These are phyloP conservation scores for Lacerta viridis DNA, from an alignment of 2,797 vertebrate species.

Conservation along the genomic window DNA sequence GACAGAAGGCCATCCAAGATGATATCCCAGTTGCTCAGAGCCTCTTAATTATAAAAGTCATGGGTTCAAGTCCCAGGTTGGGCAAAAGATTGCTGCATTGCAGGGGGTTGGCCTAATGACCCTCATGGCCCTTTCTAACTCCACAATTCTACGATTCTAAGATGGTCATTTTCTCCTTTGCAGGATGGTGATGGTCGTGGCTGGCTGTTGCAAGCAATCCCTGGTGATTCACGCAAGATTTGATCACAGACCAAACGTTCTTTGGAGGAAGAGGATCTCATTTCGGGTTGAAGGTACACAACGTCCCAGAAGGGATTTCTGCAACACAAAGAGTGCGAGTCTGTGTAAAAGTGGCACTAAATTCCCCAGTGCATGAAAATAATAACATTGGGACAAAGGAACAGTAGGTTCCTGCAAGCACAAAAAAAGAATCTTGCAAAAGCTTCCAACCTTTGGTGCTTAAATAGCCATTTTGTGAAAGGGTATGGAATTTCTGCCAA, in stretches of 20 bases:
- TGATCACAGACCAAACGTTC: not conserved
- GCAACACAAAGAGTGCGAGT: not conserved
- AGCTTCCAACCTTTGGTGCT: not conserved
- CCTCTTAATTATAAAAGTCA: too few relatives aligned
- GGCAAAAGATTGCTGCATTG: too few relatives aligned
- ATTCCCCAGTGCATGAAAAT: not conserved
- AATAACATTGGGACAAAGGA: not conserved
- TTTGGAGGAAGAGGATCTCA: too few relatives aligned
- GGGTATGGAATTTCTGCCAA: not conserved
- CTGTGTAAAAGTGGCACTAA: too few relatives aligned
- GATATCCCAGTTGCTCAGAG: too few relatives aligned
- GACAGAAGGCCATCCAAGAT: too few relatives aligned
- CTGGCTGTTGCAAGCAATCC: not conserved
- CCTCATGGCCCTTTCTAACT: too few relatives aligned
- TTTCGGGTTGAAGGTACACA: not conserved
- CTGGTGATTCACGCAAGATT: not conserved
- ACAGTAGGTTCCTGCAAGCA: not conserved
- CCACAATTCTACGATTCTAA: not conserved
- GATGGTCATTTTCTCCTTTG: not conserved
- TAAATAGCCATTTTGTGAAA: not conserved
- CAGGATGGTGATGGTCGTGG: not conserved
- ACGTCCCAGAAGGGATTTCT: not conserved
- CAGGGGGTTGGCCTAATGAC: too few relatives aligned
- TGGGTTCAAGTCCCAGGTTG: too few relatives aligned
- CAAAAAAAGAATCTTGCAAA: not conserved